Conservation (phyloP, 2,797 vertebrate species). For the Paedocypris micromegethes region DNA sequence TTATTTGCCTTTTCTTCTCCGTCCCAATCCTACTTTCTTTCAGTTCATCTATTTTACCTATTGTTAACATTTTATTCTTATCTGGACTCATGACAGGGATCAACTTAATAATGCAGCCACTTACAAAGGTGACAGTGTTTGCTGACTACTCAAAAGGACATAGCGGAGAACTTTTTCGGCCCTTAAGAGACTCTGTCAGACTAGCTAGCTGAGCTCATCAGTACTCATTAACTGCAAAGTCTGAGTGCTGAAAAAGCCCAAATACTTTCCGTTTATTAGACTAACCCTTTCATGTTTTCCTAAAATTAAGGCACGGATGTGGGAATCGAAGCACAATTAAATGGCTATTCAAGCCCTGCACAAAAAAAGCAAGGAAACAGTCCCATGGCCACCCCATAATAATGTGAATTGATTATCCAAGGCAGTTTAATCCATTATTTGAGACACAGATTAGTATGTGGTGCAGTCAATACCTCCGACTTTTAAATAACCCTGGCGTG, state of each 20-base stretch:
- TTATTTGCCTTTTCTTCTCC: slow-evolving; percentile 49
- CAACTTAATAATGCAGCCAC: slow-evolving; percentile 58
- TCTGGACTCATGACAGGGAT: slow-evolving; percentile 53
- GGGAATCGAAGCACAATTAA: slow-evolving; percentile 29
- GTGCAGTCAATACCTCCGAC: slow-evolving; percentile 12
- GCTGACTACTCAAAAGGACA: slow-evolving; percentile 52
- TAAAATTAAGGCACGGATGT: slow-evolving; percentile 26
- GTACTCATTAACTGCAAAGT: slow-evolving; percentile 37
- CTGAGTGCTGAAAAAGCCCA: neutral
- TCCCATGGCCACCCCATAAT: slow-evolving; percentile 7
- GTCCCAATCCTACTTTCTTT: slow-evolving; percentile 36
- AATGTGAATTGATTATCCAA: slow-evolving; percentile 18
- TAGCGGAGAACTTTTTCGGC: slow-evolving; percentile 38
- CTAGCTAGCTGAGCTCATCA: slow-evolving; percentile 27
- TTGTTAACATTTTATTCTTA: slow-evolving; percentile 51
- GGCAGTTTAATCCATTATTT: slow-evolving; percentile 26
- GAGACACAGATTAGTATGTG: slow-evolving; percentile 8
- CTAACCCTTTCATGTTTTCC: slow-evolving; percentile 26
- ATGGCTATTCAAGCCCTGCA: slow-evolving; percentile 5
- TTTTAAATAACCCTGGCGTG: neutral
- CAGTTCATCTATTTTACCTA: slow-evolving; percentile 47
- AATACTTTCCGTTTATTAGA: slow-evolving; percentile 26
- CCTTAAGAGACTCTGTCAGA: slow-evolving; percentile 48
- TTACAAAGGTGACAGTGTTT: slow-evolving; percentile 55
- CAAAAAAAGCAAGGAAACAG: neutral